Base-by-base conservation (phyloP, 1,140 invertebrate genomes). In the Bombus affinis region DNA sequence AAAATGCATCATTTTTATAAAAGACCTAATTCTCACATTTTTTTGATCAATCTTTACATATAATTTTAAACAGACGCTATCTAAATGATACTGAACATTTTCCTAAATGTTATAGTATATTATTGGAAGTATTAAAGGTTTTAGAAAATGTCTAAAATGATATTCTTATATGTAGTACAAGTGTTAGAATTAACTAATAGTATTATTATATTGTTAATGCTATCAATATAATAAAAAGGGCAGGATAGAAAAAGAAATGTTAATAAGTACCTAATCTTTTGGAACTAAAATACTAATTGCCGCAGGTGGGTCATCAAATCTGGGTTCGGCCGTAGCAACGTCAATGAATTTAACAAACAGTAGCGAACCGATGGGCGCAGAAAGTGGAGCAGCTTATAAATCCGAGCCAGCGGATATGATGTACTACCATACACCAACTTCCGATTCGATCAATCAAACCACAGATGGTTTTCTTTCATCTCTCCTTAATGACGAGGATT, bases 401-500 rank as follows among this genome's bases (percentile, higher is more conserved):
- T 94, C 95, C 1, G 94, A 95, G 79, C 94, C 95, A 15, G 96
- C 95, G 81, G 97, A 97, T 77, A 96, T 96, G 91, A 94, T 97
- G 90, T 97, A 97, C 92, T 97, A 97, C 91, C 96, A 97, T 93
- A 96, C 97, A 93, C 95, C 95, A 37, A 95, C 96, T 66, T 94
- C 96, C 89, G 96, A 97, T 93, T 95, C 93, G 6, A 95, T 97
- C 93, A 96, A 97, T 94, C 97, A 97, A 90, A 97, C 97, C 37
- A 96, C 97, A 25, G 98, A 98, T 91, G 98, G 97, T 53, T 98
- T 98, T 92, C 96, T 98, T 37, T 98, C 98, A 85, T 98, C 98
- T 1, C 97, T 98, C 89, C 96, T 98, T 59, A 98, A 98, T 90
- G 98, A 98, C 88, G 98, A 98, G 90, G 98, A 98, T 93, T 94